Base-by-base conservation (phyloP, 2,797 vertebrate genomes). In the Margarornis squamiger region DNA sequence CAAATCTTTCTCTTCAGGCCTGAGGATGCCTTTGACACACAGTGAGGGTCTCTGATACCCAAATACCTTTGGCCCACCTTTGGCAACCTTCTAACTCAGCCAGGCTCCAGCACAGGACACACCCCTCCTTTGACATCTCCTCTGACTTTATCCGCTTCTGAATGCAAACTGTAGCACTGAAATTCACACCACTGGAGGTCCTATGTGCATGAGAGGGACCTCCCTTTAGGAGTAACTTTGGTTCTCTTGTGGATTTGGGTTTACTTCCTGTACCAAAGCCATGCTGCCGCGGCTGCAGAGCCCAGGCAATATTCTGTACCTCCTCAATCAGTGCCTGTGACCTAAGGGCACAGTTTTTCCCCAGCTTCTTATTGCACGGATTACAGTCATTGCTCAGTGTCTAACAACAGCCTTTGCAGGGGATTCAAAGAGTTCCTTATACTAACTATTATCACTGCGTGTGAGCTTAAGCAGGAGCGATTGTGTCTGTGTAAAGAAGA, bases 341-440 rank as follows among this genome's bases (percentile, higher is more conserved):
- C 66, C 77, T 17, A 21, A 78, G 75, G n/a, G 39, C 46, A 81
- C 18, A 43, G 15, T 10, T 74, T 41, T 73, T 12, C 38, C 49
- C 20, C 41, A 83, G 23, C 17, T 86, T 61, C 62, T 73, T 66
- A 71, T 65, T 88, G 55, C 6, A 11, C 32, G n/a, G 46, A 48
- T 81, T 66, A 26, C 34, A 72, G 4, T 39, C 27, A 14, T 14
- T 54, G 32, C 43, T 73, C 54, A 19, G 36, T 7, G 12, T 24
- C 55, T n/a, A 71, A 73, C 16, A 9, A 6, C 0, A 0, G 21
- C 34, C 58, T 76, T 66, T 27, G 30, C 0, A 2, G 52, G 82
- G 34, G 9, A 45, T 39, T 66, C 1, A 0, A n/a, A 39, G 30
- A 79, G 34, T 17, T 88, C 46, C 61, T 88, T 84, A 74, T 48